phyloP scores from a whole-genome alignment of 1,140 invertebrate genomes.

The Teleopsis dalmanni region DNA sequence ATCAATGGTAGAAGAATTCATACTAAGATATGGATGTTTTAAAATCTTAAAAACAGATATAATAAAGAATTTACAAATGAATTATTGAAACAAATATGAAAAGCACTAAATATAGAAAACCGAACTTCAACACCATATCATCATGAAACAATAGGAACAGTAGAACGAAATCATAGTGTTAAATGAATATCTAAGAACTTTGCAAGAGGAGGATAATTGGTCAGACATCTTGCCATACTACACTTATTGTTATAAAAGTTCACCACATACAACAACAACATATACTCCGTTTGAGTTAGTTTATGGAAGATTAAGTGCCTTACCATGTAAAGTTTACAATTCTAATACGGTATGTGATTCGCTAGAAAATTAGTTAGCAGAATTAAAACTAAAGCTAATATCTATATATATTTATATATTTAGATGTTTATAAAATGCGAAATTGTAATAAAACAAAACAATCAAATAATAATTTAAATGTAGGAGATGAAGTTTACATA shows the following conservation, averaged over 20 bases:
- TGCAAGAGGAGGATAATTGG: conserved; percentile 3
- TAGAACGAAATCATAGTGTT: conserved; percentile 12
- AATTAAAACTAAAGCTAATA: conserved; percentile 1
- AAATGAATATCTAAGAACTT: conserved; percentile 11
- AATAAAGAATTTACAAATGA: conserved; percentile 14
- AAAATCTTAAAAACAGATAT: conserved; percentile 11
- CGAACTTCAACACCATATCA: conserved; percentile 13
- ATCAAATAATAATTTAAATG: conserved; percentile 3
- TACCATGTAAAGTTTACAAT: not conserved
- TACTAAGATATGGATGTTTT: conserved; percentile 10
- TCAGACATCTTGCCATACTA: not conserved
- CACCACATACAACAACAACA: not conserved
- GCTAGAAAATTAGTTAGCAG: conserved; percentile 1
- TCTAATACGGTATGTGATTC: not conserved
- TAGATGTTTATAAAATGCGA: not conserved
- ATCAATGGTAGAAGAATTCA: conserved; percentile 10
- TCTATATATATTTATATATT: not conserved
- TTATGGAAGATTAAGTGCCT: not conserved
- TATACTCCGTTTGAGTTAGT: conserved; percentile 1
- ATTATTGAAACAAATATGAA: conserved; percentile 6
- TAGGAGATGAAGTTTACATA: conserved; percentile 3
- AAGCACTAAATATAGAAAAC: conserved; percentile 6
- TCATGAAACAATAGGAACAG: conserved; percentile 8
- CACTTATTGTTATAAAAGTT: conserved; percentile 5
- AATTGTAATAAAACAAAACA: not conserved